phyloP scores from a whole-genome alignment of 2,888 invertebrate species.

The Torymus auratus region DNA sequence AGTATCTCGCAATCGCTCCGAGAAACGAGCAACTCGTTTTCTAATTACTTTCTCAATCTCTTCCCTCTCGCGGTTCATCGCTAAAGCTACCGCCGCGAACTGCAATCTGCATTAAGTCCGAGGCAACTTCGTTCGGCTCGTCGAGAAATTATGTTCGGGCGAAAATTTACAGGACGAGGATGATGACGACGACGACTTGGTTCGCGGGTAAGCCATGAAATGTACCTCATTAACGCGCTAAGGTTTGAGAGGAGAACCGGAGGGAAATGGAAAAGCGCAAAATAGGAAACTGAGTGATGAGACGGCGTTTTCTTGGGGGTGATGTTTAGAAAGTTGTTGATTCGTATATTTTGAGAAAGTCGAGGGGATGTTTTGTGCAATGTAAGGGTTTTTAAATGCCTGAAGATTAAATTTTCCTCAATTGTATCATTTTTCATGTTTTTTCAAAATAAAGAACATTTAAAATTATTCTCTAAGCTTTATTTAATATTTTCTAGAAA shows the following conservation, averaged over 20 bases:
- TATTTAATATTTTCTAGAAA: too few species aligned
- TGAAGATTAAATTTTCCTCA: too few species aligned
- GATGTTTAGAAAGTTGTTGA: too few species aligned
- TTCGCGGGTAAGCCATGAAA: background rate
- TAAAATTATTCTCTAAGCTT: too few species aligned
- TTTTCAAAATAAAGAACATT: too few species aligned
- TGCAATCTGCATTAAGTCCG: conserved; percentile 38
- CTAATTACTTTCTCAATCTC: conserved; percentile 44
- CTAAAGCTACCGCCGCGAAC: conserved; percentile 11
- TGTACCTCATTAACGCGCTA: conserved; percentile 12
- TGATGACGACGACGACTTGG: background rate
- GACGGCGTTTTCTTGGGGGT: too few species aligned
- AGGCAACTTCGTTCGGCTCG: conserved; percentile 9
- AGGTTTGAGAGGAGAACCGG: background rate
- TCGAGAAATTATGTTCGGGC: conserved; percentile 23
- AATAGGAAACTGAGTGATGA: too few species aligned
- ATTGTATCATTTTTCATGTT: too few species aligned
- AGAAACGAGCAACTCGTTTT: conserved; percentile 29
- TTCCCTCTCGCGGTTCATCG: conserved; percentile 17
- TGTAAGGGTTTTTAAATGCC: too few species aligned
- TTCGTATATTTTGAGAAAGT: too few species aligned
- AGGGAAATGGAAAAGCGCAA: background rate
- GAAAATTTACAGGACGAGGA: conserved; percentile 10
- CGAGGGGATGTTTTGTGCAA: too few species aligned
- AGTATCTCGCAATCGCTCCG: background rate